Percentiles rank a stretch among this genome's conserved stretches.
phyloP scores from a whole-genome alignment of 2,113 vertebrate species.

The Mastomys natalensis region DNA sequence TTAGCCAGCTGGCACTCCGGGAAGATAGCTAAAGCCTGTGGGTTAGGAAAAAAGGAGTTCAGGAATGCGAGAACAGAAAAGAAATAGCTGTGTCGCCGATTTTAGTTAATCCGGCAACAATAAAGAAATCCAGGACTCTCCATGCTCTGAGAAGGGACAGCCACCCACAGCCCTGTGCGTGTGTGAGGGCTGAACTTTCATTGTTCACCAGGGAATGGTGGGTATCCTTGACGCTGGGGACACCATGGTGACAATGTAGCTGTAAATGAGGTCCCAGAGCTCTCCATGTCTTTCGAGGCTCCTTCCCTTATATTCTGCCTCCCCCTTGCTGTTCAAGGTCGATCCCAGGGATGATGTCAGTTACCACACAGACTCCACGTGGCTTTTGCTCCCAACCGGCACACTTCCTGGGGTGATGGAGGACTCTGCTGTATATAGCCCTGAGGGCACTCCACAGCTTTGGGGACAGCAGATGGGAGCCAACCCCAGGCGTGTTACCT shows the following conservation, averaged over 20 bases:
- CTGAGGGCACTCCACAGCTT: not conserved
- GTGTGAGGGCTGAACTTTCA: not conserved
- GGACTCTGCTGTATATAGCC: not conserved
- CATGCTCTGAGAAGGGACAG: not conserved
- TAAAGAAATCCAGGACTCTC: constrained; percentile 46
- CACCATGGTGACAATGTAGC: not conserved
- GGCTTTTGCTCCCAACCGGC: not conserved
- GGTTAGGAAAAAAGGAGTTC: constrained; percentile 62
- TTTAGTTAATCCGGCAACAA: constrained; percentile 74
- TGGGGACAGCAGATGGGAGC: not conserved
- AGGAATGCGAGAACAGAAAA: constrained; percentile 69
- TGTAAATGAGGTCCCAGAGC: not conserved
- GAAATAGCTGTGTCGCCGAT: constrained; percentile 68
- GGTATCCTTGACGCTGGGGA: not conserved
- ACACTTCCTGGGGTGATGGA: not conserved
- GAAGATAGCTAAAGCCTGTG: constrained; percentile 56
- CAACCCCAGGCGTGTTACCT: not conserved
- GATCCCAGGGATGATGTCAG: not conserved
- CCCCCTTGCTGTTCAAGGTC: not conserved
- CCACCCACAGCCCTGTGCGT: not conserved
- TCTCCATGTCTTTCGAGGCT: not conserved
- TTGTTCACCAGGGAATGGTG: not conserved
- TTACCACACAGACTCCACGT: too few relatives aligned
- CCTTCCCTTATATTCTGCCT: not conserved
- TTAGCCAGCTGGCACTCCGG: constrained; percentile 62